Evolutionary conservation across 2,113 vertebrate genomes (phyloP), one percentile per base, ranked within the genome.

Genomic region (Gopherus flavomarginatus): DNA sequence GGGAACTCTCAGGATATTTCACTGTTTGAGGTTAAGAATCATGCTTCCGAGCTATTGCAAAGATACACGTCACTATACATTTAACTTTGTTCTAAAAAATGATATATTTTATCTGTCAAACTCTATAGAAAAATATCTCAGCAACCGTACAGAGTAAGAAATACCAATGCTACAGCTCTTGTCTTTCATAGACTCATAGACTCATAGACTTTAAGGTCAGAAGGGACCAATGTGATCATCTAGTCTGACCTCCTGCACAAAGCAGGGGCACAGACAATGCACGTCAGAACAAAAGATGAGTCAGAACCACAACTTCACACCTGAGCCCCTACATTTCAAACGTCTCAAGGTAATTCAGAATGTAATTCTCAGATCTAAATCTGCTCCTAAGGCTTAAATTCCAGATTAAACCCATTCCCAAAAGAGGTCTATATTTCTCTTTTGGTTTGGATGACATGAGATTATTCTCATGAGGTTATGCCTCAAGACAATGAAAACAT

Each of bases 21-120:
- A 62, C 84, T 89, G 11, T 96, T 92, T 93, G 44, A 96, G 85
- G 22, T 84, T 94, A 69, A 84, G 14, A 92, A 75, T 24, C 72
- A 92, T 44, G 19, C 24, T 95, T 87, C 3, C 12, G 77, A 92
- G 3, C 5, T 91, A 52, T 35, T 92, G 52, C 83, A 94, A 96
- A 96, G 16, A 75, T n/a, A 69, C 1, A 10, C 84, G 54, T 93
- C 72, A 86, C 31, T 88, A 47, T 3, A 88, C 92, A 95, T 94
- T 92, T 95, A 84, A 44, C 22, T 86, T 77, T 81, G 77, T 47
- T 96, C 65, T 95, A 89, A 92, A 92, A 95, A 92, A 81, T 72
- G 1, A 81, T 49, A 81, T 89, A 85, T 88, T 93, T 69, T 85
- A 42, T 84, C 53, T 62, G 29, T 95, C 81, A 97, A 97, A 90